Evolutionary conservation across 2,113 vertebrate genomes (phyloP).

Genomic region (Fregetta grallaria): DNA sequence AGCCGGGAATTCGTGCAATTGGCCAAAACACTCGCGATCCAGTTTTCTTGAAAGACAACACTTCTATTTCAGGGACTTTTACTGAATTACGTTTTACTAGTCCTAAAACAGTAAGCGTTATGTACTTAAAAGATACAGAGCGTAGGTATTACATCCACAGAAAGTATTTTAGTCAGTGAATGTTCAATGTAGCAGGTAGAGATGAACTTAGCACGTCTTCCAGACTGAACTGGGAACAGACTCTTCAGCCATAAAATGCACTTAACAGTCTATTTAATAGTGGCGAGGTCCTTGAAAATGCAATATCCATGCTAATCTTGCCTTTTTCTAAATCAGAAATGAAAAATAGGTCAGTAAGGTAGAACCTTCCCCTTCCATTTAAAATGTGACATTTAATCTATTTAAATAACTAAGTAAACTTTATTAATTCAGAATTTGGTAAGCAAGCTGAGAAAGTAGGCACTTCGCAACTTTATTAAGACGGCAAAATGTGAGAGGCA

Average conservation of each 20-base stretch:
- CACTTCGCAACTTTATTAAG: slow-evolving; percentile 7
- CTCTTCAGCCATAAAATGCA: slow-evolving; percentile 81
- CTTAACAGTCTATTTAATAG: slow-evolving; percentile 85
- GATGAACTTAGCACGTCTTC: slow-evolving; percentile 73
- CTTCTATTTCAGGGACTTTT: neutral
- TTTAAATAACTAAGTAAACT: slow-evolving; percentile 76
- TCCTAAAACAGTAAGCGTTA: slow-evolving; percentile 67
- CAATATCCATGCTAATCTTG: slow-evolving; percentile 82
- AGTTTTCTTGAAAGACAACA: neutral
- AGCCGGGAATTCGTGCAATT: neutral
- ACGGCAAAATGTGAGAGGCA: neutral
- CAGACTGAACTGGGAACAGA: slow-evolving; percentile 74
- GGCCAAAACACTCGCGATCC: neutral
- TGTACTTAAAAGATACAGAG: slow-evolving; percentile 66
- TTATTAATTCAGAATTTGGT: slow-evolving; percentile 62
- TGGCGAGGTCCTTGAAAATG: slow-evolving; percentile 79
- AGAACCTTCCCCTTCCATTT: slow-evolving; percentile 63
- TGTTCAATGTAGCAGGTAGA: slow-evolving; percentile 81
- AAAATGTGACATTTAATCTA: slow-evolving; percentile 71
- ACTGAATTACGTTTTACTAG: slow-evolving; percentile 38
- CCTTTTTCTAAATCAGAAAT: slow-evolving; percentile 78
- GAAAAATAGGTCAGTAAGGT: slow-evolving; percentile 74
- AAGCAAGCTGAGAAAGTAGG: slow-evolving; percentile 15
- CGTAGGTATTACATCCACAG: slow-evolving; percentile 61
- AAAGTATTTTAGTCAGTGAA: slow-evolving; percentile 73